Percentiles rank a stretch among this genome's conserved stretches.
Conservation (phyloP, 1,140 invertebrate genomes). For the Gonioctena quinquepunctata region DNA sequence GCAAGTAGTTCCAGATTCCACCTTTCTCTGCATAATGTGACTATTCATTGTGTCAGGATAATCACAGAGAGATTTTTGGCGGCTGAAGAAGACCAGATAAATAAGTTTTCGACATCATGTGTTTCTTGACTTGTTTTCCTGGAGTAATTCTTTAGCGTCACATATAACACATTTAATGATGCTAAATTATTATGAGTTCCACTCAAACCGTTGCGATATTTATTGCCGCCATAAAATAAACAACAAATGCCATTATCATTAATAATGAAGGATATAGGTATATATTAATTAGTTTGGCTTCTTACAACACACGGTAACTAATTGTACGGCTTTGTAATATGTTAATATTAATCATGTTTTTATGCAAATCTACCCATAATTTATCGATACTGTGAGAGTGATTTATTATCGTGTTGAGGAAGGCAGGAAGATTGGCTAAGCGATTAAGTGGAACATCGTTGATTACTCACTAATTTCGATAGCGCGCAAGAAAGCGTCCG, state of each 20-base stretch:
- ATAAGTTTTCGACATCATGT: too few species aligned
- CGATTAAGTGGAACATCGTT: not conserved
- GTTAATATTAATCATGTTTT: conserved; percentile 23
- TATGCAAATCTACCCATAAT: conserved; percentile 12
- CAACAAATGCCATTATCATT: conserved; percentile 10
- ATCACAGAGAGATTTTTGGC: too few species aligned
- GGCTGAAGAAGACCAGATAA: too few species aligned
- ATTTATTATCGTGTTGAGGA: not conserved
- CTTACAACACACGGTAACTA: conserved; percentile 23
- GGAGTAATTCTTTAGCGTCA: conserved; percentile 1
- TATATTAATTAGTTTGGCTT: conserved; percentile 17
- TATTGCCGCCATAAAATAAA: conserved; percentile 12
- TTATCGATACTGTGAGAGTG: not conserved
- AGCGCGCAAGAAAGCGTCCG: too few species aligned
- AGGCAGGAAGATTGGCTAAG: not conserved
- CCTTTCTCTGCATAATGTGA: too few species aligned
- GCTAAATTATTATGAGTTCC: not conserved
- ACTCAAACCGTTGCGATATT: conserved; percentile 13
- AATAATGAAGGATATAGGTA: conserved; percentile 1
- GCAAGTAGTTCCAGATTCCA: too few species aligned
- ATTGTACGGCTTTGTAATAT: conserved; percentile 19
- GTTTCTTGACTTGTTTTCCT: not conserved
- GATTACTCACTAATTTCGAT: not conserved
- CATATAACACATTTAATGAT: conserved; percentile 14
- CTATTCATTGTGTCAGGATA: too few species aligned